These are phyloP conservation scores for Anarhynchus alexandrinus DNA, from an alignment of 2,113 vertebrate genomes.

Conservation along the genomic window DNA sequence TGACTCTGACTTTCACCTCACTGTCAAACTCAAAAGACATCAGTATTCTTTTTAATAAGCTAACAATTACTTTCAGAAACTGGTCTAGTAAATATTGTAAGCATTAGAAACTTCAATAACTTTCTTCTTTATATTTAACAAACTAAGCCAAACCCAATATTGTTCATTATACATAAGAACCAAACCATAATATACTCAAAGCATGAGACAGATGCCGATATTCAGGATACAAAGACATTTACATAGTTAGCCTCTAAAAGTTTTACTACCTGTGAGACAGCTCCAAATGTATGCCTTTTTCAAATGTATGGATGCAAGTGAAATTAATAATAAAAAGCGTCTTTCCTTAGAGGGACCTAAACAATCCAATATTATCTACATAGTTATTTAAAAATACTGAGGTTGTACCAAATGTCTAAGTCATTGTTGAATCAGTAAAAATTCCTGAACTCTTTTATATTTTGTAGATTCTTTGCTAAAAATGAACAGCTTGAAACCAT, in stretches of 20 bases:
- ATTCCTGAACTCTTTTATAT: neutral
- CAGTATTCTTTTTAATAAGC: neutral
- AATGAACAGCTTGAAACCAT: neutral
- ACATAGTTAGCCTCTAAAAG: neutral
- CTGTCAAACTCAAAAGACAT: neutral
- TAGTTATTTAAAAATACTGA: neutral
- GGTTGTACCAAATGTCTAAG: neutral
- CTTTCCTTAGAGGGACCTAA: neutral
- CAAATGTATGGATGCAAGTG: neutral
- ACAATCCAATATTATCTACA: neutral
- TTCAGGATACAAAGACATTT: neutral
- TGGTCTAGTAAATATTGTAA: neutral
- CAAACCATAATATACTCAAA: neutral
- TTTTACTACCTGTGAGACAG: neutral
- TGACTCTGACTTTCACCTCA: neutral
- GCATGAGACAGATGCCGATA: neutral
- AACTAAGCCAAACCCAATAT: neutral
- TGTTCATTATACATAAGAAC: neutral
- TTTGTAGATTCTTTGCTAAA: neutral
- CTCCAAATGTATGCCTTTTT: neutral
- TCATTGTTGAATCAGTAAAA: neutral
- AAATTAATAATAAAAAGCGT: neutral
- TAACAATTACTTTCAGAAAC: neutral
- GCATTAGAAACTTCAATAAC: neutral
- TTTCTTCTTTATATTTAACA: neutral